Evolutionary conservation across 2,797 vertebrate genomes (phyloP), one percentile per base, ranked within the genome.

Genomic region (Acanthopagrus latus): DNA sequence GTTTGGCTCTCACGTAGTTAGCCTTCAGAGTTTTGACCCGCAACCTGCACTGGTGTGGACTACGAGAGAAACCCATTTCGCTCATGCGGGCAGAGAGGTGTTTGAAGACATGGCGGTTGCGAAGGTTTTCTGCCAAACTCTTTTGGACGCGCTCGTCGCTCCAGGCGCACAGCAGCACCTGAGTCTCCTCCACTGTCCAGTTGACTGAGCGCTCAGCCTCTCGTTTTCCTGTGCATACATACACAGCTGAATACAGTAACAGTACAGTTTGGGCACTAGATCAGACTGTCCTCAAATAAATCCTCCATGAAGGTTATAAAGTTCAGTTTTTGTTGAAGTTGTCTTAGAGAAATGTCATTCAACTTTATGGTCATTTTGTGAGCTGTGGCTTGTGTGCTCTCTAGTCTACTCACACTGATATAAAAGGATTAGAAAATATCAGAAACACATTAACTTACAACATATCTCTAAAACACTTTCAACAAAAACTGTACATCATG

Each of bases 1-100:
- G 80, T 41, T 91, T 91, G 73, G 92, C 87, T 12, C 90, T 74
- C 13, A 87, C 89, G 1, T 93, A 93, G 76, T 92, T 92, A 1
- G 92, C 92, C 75, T 93, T 93, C 18, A 93, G 88, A 0, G 92
- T 93, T 72, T 93, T 93, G 17, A 93, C 92, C 0, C 92, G 85
- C 0, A 93, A 88, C 0, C 91, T 84, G 25, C 92, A 93, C 76
- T 93, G 92, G 81, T 92, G 91, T 0, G 92, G 90, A 56, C 90
- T 92, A 1, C 92, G 82, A 3, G 75, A 82, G 80, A 92, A 93
- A 2, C 91, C 92, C 89, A 90, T 87, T 13, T 92, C 89, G 0
- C 79, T 91, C 92, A 93, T 92, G 47, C 92, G 89, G 16, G 78
- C 68, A 1, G 92, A 90, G 3, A 92, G 91, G 81, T 92, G 91